A percentile compares a stretch with the other conserved stretches of the same genome.
These are phyloP conservation scores for Riptortus pedestris DNA, from an alignment of 1,140 invertebrate genomes.

Conservation along the genomic window DNA sequence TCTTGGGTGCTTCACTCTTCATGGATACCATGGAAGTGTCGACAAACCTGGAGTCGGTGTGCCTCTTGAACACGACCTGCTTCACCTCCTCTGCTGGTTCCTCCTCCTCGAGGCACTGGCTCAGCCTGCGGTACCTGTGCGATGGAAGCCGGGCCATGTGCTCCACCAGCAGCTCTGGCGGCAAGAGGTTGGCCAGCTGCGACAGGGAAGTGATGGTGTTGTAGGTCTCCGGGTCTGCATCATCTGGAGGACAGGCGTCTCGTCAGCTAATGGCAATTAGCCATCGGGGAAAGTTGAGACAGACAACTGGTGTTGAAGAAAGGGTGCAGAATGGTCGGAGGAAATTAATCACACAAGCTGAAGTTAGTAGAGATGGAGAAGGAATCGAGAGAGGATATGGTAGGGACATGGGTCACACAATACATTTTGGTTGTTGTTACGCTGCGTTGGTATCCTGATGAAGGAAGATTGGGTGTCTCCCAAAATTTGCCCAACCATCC, in stretches of 20 bases:
- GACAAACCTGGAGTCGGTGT: conserved; percentile 22
- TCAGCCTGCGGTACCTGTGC: not conserved
- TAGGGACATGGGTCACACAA: no score
- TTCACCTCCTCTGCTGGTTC: not conserved
- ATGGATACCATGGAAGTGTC: conserved; percentile 8
- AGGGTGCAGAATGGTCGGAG: no score
- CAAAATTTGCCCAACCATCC: no score
- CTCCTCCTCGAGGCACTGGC: conserved; percentile 17
- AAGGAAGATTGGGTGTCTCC: no score
- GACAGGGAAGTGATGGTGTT: conserved; percentile 8
- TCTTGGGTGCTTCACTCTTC: conserved; percentile 19
- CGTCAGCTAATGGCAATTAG: not conserved
- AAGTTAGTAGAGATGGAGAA: no score
- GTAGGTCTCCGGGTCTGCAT: conserved; percentile 5
- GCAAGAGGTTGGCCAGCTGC: not conserved
- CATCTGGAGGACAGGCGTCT: not conserved
- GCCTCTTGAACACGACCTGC: conserved; percentile 1
- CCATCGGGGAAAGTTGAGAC: no score
- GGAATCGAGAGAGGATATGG: no score
- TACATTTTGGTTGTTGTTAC: no score
- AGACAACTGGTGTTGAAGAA: not conserved
- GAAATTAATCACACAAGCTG: no score
- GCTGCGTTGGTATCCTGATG: no score
- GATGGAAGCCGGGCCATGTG: conserved; percentile 2
- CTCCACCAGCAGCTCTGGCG: not conserved